phyloP scores from a whole-genome alignment of 1,140 invertebrate species.

The Drosophila arawakana region DNA sequence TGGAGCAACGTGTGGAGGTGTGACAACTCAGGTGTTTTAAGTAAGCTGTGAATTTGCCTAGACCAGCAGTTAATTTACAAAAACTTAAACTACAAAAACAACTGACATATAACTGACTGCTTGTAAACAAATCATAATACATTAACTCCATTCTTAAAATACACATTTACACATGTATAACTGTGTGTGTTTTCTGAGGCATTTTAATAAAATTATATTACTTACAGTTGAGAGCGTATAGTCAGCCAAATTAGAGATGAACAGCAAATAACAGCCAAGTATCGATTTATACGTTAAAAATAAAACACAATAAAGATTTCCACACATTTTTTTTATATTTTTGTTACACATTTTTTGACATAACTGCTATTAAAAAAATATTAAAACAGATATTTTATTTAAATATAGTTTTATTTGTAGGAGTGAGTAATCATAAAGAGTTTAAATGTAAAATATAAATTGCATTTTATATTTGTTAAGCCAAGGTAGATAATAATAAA shows the following conservation, averaged over 20 bases:
- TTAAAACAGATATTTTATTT: too few relatives aligned
- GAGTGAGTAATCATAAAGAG: too few relatives aligned
- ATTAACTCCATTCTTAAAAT: not conserved
- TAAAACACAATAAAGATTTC: not conserved
- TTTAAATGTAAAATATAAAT: too few relatives aligned
- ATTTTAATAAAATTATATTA: slow-evolving; percentile 46
- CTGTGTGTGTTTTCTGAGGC: slow-evolving; percentile 15
- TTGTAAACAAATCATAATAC: slow-evolving; percentile 10
- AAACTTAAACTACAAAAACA: slow-evolving; percentile 15
- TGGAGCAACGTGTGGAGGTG: not conserved
- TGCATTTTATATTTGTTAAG: too few relatives aligned
- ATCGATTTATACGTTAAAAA: not conserved
- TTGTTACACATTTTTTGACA: not conserved
- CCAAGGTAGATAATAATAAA: too few relatives aligned
- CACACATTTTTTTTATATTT: not conserved
- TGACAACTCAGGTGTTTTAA: slow-evolving; percentile 9
- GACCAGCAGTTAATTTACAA: slow-evolving; percentile 35
- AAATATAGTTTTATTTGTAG: too few relatives aligned
- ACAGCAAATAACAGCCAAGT: not conserved
- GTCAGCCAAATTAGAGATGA: not conserved
- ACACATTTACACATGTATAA: not conserved
- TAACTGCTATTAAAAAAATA: too few relatives aligned
- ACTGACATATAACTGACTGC: slow-evolving; percentile 17
- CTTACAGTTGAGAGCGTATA: slow-evolving; percentile 21
- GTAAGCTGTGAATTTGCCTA: slow-evolving; percentile 36